Base-by-base conservation (phyloP, 1,140 invertebrate species). In the Neuroterus valhalla region DNA sequence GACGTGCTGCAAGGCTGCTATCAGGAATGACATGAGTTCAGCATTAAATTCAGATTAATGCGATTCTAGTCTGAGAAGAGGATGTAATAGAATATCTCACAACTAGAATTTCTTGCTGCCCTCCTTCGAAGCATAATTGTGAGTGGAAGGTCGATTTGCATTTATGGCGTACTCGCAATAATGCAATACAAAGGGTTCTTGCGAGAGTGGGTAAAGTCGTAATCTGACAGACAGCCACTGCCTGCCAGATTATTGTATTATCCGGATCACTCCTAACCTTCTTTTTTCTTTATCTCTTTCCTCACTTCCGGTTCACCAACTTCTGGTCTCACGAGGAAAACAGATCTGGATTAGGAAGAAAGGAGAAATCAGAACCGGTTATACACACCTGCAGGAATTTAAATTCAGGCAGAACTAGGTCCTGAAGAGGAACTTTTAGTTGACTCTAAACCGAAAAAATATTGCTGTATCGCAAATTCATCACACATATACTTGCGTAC, bases 181-280 rank as follows among this genome's bases (percentile, higher is more conserved):
- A 71, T 66, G 4, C 70, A 2, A 46, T 44, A 71, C 50, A 66
- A 45, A 62, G 52, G 21, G 31, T 62, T 62, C 26, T 62, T 62
- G 55, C 55, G 55, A 62, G 70, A 31, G 43, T 21, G 11, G 52
- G 38, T 17, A 46, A 67, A 67, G 71, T 72, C 23, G 71, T 71
- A 70, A 68, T 75, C 76, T 79, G 78, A 73, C 78, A 75, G 66
- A 48, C 76, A 75, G 78, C 78, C 78, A 74, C 42, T 52, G 55
- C 15, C 78, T 78, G 78, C 72, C 78, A 78, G 77, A 79, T 79
- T 79, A 79, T 72, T 42, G 52, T 76, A 79, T 79, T 75, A 79
- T 78, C 77, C 72, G 72, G 76, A 5, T 74, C 76, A 71, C 67
- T 50, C 31, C 44, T 71, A 67, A 72, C 74, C 55, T 68, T 52